These are phyloP conservation scores for Phylloscopus trochiloides DNA, from an alignment of 2,113 vertebrate species.

Conservation along the genomic window DNA sequence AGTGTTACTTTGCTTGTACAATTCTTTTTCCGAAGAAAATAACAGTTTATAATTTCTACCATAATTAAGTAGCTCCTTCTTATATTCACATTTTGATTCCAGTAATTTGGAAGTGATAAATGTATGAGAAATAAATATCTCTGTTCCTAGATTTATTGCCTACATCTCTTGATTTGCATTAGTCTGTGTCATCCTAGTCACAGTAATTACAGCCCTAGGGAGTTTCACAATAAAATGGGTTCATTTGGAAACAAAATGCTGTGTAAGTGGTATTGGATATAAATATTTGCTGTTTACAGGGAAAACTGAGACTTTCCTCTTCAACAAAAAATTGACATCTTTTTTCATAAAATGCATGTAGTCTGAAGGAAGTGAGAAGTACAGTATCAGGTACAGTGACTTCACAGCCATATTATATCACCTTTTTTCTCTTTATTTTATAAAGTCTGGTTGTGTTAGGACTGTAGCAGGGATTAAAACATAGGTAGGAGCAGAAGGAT, in stretches of 20 bases:
- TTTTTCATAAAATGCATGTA: not conserved
- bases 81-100: not conserved
- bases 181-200: not conserved
- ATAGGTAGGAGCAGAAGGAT: not conserved
- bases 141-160: not conserved
- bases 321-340: not conserved
- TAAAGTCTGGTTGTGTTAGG: not conserved
- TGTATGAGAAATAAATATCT: not conserved
- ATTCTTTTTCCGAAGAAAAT: not conserved
- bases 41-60: not conserved
- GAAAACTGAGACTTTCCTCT: not conserved
- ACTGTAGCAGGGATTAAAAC: not conserved
- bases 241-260: not conserved
- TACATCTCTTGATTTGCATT: not conserved
- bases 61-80: not conserved
- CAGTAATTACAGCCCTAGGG: not conserved
- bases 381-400: not conserved
- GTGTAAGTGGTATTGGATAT: not conserved
- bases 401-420: not conserved
- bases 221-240: conserved; percentile 2
- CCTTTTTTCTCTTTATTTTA: not conserved
- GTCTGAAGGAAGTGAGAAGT: not conserved
- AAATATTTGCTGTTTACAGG: not conserved
- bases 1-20: not conserved
- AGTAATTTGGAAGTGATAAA: not conserved